Evolutionary conservation across 2,888 invertebrate species (phyloP), one percentile per base, ranked within the genome.

Genomic region (Pyrgus malvae): DNA sequence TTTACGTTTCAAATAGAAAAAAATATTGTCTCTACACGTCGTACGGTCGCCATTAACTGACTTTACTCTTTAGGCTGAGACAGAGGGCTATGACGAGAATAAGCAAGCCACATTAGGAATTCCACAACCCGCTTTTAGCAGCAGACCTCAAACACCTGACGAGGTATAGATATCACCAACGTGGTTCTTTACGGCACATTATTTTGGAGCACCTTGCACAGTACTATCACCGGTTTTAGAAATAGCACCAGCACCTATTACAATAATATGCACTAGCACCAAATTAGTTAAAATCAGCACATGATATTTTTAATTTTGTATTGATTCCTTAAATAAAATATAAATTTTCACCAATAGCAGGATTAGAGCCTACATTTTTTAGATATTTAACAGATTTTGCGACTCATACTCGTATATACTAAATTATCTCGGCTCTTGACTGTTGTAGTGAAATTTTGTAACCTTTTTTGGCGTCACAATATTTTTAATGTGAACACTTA

Each of bases 41-140:
- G 80, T 81, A 80, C 61, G 80, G 80, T 88, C 82, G 85, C 83
- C 84, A 80, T 67, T 80, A 79, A 81, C 74, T 37, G 57, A 70
- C 76, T 80, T 80, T 83, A 76, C 72, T 86, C 76, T 83, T 61
- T 89, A 90, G 89, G 88, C 85, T 77, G 84, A 83, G 57, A 76
- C 76, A 72, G 82, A 78, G 66, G 76, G 70, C 62, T 83, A 75
- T 69, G 74, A 77, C 56, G 76, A 78, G 68, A 71, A 59, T 74
- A 83, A 70, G 69, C 73, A 74, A 66, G 72, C 79, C 59, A 75
- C 81, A 62, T 77, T 88, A 79, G 80, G 72, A 74, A 79, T 80
- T 58, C 80, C 83, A 78, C 80, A 78, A 68, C 76, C 80, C 67
- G 73, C 79, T 80, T 78, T 74, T 73, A 80, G 74, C 76, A 78